These are phyloP conservation scores for Cossypha heuglini DNA, from an alignment of 2,797 vertebrate species.

Conservation along the genomic window DNA sequence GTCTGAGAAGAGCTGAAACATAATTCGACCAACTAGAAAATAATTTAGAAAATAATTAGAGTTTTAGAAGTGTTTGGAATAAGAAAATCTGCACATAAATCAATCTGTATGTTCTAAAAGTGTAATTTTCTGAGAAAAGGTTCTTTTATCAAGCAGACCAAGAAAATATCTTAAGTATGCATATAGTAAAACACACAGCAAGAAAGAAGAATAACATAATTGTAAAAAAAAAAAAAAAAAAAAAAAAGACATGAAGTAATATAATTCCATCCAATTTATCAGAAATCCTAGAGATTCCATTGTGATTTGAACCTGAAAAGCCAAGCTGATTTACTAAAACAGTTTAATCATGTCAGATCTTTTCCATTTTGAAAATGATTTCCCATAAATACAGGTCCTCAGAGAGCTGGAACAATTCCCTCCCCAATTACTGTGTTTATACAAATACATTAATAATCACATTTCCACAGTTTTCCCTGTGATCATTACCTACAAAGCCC, in stretches of 20 bases:
- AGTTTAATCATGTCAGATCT: neutral
- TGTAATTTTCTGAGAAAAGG: neutral
- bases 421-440: neutral
- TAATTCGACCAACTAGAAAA: slow-evolving; percentile 92
- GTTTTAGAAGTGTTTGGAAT: neutral
- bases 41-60: neutral
- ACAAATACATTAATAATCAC: neutral
- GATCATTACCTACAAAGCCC: neutral
- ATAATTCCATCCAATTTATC: neutral
- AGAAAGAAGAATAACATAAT: neutral
- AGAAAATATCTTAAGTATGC: neutral
- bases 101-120: neutral
- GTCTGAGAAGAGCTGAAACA: slow-evolving; percentile 97
- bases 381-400: neutral
- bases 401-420: neutral
- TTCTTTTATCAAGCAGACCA: neutral
- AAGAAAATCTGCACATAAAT: neutral
- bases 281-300: neutral
- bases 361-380: neutral
- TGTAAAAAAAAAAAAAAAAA: neutral
- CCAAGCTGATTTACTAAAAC: neutral
- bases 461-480: neutral
- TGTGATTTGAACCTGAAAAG: neutral
- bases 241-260: neutral
- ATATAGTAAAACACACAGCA: neutral